Evolutionary conservation across 2,888 invertebrate species (phyloP).

Genomic region (Mimumesa dahlbomi): DNA sequence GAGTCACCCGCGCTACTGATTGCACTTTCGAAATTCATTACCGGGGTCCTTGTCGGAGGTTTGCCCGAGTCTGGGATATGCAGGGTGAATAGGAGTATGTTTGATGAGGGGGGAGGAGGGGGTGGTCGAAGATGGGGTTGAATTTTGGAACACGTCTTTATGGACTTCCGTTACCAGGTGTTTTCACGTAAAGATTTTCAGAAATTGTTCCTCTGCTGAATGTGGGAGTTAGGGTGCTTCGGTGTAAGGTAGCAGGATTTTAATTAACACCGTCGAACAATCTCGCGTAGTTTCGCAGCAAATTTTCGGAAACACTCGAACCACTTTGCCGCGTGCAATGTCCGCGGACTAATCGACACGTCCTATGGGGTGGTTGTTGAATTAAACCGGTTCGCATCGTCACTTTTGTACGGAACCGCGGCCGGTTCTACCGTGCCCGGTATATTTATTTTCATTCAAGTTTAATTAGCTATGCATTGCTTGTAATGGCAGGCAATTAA

Average conservation of each 20-base stretch:
- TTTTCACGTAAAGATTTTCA: too few relatives aligned
- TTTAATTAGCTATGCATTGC: conserved; percentile 75
- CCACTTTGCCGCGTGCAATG: too few relatives aligned
- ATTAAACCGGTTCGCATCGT: neutral
- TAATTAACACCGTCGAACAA: too few relatives aligned
- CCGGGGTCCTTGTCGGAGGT: conserved; percentile 65
- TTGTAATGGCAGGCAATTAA: conserved; percentile 76
- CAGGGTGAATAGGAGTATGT: neutral
- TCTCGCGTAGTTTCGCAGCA: too few relatives aligned
- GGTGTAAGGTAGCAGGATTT: too few relatives aligned
- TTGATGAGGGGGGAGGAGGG: neutral
- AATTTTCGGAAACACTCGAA: too few relatives aligned
- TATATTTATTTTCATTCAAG: conserved; percentile 68
- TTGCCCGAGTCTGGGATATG: conserved; percentile 55
- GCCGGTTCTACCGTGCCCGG: conserved; percentile 21
- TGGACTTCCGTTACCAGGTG: too few relatives aligned
- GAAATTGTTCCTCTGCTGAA: too few relatives aligned
- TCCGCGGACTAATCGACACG: conserved; percentile 8
- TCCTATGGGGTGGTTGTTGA: conserved; percentile 20
- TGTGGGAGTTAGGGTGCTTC: too few relatives aligned
- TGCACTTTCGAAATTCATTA: conserved; percentile 79
- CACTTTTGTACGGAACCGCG: conserved; percentile 5
- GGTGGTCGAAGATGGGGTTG: conserved; percentile 2
- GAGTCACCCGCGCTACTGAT: conserved; percentile 71
- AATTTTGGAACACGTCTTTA: too few relatives aligned